Evolutionary conservation across 2,888 invertebrate species (phyloP), one percentile per base, ranked within the genome.

Genomic region (Torymus aiolomorphi): DNA sequence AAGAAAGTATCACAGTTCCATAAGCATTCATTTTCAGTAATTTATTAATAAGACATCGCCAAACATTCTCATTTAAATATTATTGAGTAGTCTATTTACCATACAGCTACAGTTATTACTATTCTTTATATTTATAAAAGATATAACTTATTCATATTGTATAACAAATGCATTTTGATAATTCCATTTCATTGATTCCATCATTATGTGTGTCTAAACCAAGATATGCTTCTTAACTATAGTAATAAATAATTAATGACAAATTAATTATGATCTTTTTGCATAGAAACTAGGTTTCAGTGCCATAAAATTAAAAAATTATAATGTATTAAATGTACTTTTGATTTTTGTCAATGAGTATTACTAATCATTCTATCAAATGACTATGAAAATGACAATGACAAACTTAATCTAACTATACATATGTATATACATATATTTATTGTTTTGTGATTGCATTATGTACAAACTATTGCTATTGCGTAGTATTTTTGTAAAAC

Each of bases 401-500:
- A 80, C 14, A 66, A 59, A 52, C 51, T 65, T 62, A 70, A 78
- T 74, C 51, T 66, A 80, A 49, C 75, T 83, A 82, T 82, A 80
- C 76, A 78, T 80, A 78, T 79, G 56, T 59, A 67, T 14, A 63
- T 56, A 65, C 20, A 73, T 42, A 74, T 78, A 78, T 80, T 62
- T 71, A 76, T 79, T 79, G 52, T 57, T 79, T 82, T 79, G 52
- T 61, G 57, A 73, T 70, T 79, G 52, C 12, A 57, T 74, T 76
- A 54, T 78, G 72, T 78, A 81, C 67, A 78, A 81, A 72, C 13
- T 72, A 76, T 81, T 63, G 59, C 57, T 78, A 63, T 62, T 76
- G 14, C 76, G 73, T 79, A 76, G 51, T 76, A 76, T 81, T 81
- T 78, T 81, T 78, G 54, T 81, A 74, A 73, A 74, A 74, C 74